Conservation (phyloP, 2,797 vertebrate species). For the Garrulus glandarius region DNA sequence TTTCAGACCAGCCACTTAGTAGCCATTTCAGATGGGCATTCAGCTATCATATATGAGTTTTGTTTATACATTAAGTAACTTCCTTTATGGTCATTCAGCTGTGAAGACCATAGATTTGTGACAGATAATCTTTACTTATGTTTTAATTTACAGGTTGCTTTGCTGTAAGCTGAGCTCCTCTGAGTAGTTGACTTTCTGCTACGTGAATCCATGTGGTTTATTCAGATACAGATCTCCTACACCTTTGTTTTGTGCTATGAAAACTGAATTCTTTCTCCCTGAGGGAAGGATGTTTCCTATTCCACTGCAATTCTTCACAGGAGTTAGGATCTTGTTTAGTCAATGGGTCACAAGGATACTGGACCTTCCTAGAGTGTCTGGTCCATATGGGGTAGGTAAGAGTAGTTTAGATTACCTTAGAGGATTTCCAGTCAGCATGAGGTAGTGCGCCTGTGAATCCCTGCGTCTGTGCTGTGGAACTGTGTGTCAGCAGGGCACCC, state of each 20-base stretch:
- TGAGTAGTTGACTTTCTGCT: not conserved
- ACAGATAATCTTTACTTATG: slow-evolving; percentile 41
- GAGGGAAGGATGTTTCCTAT: not conserved
- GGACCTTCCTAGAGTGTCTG: not conserved
- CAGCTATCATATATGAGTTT: not conserved
- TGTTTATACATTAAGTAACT: slow-evolving; percentile 18
- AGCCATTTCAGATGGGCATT: not conserved
- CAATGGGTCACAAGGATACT: not conserved
- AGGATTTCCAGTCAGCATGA: not conserved
- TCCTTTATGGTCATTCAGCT: slow-evolving; percentile 2
- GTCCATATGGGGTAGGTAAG: not conserved
- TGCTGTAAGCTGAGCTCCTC: not conserved
- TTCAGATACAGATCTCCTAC: not conserved
- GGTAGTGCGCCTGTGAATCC: not conserved
- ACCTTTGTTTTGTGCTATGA: not conserved
- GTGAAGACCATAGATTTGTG: not conserved
- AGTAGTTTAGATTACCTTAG: not conserved
- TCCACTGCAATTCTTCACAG: not conserved
- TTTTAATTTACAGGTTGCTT: slow-evolving; percentile 46
- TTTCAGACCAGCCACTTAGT: not conserved
- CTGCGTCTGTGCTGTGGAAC: not conserved
- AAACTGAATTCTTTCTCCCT: not conserved
- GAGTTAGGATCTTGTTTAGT: not conserved
- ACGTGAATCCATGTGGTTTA: not conserved
- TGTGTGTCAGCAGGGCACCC: not conserved